Base-by-base conservation (phyloP, 2,797 vertebrate genomes). In the Crenichthys baileyi region DNA sequence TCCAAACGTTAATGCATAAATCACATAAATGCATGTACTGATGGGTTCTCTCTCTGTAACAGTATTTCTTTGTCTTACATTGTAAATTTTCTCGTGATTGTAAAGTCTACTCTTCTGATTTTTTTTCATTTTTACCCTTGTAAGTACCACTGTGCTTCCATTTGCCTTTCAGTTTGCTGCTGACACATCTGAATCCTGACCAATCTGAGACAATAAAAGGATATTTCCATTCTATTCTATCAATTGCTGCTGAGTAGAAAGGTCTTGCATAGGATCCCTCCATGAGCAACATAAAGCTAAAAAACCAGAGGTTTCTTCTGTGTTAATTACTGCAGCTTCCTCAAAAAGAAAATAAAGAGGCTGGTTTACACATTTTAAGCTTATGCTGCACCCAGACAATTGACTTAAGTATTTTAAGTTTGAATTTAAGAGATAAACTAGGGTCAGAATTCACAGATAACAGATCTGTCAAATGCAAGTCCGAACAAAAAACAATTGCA, bases 171-270 rank as follows among this genome's bases (percentile, higher is more conserved):
- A 31, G 31, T 31, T 31, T 31, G 31, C 31, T 31, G 31, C 31
- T 31, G 31, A 31, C 31, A 31, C 31, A 31, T 31, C 31, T 31
- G 1, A 31, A 31, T 31, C 31, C 31, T 31, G 31, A 31, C 31
- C 31, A 31, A 31, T 31, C 31, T 31, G 31, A 31, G 31, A 31
- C 31, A 31, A 31, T 31, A 31, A 31, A 31, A 31, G 31, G 31
- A 31, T 31, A 31, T 31, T n/a, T n/a, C n/a, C n/a, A 31, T 31
- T 31, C 31, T 31, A 31, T 94, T 53, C 9, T 44, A 7, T 44
- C 39, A 95, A 95, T 94, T 94, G 87, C 89, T 76, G 85, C 91
- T 76, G 79, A 90, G 92, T 93, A 94, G 94, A 90, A 89, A 87
- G 86, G 85, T 81, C 22, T 24, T 56, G 53, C 81, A 87, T 71